phyloP scores from a whole-genome alignment of 2,113 vertebrate species.

The Poeciliopsis turrubarensis region DNA sequence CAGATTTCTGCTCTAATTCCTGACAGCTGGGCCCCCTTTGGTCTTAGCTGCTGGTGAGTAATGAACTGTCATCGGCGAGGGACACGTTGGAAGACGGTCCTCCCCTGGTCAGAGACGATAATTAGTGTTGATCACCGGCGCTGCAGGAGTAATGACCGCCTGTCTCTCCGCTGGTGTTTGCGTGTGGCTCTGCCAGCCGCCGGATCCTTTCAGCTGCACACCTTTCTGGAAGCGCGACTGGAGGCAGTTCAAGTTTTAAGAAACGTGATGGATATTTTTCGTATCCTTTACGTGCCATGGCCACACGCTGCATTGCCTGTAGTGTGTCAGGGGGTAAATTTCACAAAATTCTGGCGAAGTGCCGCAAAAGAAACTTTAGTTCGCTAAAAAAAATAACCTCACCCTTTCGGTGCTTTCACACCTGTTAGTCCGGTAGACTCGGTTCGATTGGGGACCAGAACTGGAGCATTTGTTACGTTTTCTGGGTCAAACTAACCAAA shows the following conservation, averaged over 20 bases:
- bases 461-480: too few species aligned
- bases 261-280: not conserved
- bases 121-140: conserved; percentile 65
- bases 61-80: conserved; percentile 67
- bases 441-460: too few species aligned
- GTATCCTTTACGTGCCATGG: not conserved
- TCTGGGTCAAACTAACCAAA: too few species aligned
- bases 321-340: not conserved
- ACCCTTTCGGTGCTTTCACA: not conserved
- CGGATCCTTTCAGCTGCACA: not conserved
- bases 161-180: conserved; percentile 20
- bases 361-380: not conserved
- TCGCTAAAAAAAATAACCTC: not conserved
- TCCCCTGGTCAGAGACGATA: conserved; percentile 56
- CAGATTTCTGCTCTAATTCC: conserved; percentile 45
- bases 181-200: not conserved
- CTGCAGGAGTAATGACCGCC: conserved; percentile 44
- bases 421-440: too few species aligned
- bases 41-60: conserved; percentile 64
- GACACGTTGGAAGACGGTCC: conserved; percentile 48
- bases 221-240: not conserved
- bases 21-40: not conserved
- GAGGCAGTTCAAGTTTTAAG: not conserved
- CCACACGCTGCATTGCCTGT: not conserved
- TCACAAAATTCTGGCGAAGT: not conserved